phyloP scores from a whole-genome alignment of 2,888 invertebrate species.

The Trimorus sp. region DNA sequence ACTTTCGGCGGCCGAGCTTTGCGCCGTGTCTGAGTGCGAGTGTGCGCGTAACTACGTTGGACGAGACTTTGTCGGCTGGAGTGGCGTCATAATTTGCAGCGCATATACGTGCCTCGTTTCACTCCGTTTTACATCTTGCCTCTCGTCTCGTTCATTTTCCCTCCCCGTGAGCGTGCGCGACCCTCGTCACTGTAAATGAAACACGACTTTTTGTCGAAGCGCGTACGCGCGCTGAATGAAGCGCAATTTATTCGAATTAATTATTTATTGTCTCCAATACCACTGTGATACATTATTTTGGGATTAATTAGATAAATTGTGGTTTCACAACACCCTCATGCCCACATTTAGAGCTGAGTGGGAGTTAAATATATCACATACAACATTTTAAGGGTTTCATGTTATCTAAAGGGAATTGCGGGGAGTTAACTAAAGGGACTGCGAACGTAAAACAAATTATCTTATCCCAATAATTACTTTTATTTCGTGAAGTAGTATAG shows the following conservation, averaged over 20 bases:
- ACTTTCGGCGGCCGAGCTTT: constrained; percentile 3
- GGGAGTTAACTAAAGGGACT: background rate
- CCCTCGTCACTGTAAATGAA: constrained; percentile 66
- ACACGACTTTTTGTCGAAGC: constrained; percentile 69
- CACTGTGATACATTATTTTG: constrained; percentile 25
- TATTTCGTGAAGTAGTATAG: no score
- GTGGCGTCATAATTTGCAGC: constrained; percentile 59
- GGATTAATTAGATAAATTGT: constrained; percentile 21
- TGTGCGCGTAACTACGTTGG: constrained; percentile 38
- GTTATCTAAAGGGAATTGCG: constrained; percentile 10
- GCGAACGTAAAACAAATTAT: constrained; percentile 24
- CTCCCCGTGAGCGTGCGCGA: constrained; percentile 32
- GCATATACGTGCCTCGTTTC: constrained; percentile 50
- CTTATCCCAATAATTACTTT: background rate
- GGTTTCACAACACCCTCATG: constrained; percentile 14
- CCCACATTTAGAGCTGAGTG: background rate
- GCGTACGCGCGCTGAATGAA: constrained; percentile 67
- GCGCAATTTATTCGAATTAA: constrained; percentile 78
- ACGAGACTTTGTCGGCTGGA: constrained; percentile 52
- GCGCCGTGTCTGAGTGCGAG: background rate
- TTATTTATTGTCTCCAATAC: background rate
- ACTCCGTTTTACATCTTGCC: constrained; percentile 52
- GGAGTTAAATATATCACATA: constrained; percentile 29
- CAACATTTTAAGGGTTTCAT: constrained; percentile 24
- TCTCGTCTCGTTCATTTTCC: constrained; percentile 53